Evolutionary conservation across 2,888 invertebrate species (phyloP).

Genomic region (Microctonus hyperodae): DNA sequence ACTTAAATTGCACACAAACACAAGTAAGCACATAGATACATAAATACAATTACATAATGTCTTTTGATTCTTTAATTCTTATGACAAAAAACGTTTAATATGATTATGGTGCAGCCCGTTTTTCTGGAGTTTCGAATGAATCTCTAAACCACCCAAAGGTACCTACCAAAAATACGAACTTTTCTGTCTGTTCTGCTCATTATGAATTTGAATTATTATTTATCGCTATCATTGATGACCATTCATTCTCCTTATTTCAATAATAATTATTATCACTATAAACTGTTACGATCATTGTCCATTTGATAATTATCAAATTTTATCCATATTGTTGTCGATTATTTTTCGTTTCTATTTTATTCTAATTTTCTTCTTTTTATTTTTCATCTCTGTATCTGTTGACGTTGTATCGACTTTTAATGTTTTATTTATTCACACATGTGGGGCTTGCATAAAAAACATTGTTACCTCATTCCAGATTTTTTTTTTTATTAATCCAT

Average conservation of each 20-base stretch:
- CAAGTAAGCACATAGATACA: background rate
- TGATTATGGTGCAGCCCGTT: slow-evolving; percentile 67
- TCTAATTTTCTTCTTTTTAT: background rate
- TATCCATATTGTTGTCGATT: background rate
- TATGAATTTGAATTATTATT: slow-evolving; percentile 39
- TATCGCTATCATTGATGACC: slow-evolving; percentile 24
- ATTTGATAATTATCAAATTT: background rate
- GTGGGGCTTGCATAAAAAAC: background rate
- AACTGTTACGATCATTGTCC: no score
- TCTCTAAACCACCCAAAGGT: slow-evolving; percentile 62
- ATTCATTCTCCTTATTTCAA: background rate
- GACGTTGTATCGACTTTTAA: background rate
- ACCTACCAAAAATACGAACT: slow-evolving; percentile 55
- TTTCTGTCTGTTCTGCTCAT: slow-evolving; percentile 57
- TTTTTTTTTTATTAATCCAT: background rate
- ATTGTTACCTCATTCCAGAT: background rate
- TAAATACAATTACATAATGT: slow-evolving; percentile 11
- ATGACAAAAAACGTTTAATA: slow-evolving; percentile 55
- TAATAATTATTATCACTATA: background rate
- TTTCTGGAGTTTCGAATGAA: slow-evolving; percentile 69
- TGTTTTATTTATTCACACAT: background rate
- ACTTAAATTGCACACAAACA: background rate
- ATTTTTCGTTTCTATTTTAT: background rate
- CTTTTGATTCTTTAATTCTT: slow-evolving; percentile 41
- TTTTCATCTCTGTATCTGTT: background rate